Percentiles rank a stretch among this genome's conserved stretches.
phyloP scores from a whole-genome alignment of 2,888 invertebrate species.

The Cheilosia pagana region DNA sequence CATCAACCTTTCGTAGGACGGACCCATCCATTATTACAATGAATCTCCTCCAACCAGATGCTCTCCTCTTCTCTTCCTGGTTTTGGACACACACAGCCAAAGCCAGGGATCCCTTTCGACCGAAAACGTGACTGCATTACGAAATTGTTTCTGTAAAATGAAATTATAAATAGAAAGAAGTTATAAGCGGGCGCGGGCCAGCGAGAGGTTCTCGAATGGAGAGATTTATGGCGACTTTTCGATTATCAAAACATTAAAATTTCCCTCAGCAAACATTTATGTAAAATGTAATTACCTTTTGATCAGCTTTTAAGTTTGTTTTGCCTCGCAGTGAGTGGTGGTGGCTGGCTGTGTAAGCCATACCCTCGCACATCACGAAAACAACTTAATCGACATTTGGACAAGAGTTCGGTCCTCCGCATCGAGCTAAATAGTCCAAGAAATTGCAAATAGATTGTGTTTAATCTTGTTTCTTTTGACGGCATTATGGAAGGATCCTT shows the following conservation, averaged over 20 bases:
- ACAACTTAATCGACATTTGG: slow-evolving; percentile 58
- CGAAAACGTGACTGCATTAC: slow-evolving; percentile 75
- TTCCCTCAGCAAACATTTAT: slow-evolving; percentile 62
- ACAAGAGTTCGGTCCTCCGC: slow-evolving; percentile 25
- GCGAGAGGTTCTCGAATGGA: slow-evolving; percentile 33
- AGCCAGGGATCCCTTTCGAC: slow-evolving; percentile 64
- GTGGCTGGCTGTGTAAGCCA: background rate
- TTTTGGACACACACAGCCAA: slow-evolving; percentile 18
- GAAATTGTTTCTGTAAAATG: slow-evolving; percentile 69
- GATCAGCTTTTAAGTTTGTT: slow-evolving; percentile 57
- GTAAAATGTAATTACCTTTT: slow-evolving; percentile 68
- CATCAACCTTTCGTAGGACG: slow-evolving; percentile 51
- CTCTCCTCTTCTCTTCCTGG: slow-evolving; percentile 14
- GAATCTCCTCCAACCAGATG: slow-evolving; percentile 60
- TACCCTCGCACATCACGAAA: slow-evolving; percentile 9
- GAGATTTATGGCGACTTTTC: slow-evolving; percentile 71
- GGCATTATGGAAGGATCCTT: slow-evolving; percentile 32
- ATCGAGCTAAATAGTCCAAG: slow-evolving; percentile 47
- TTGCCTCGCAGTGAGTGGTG: slow-evolving; percentile 30
- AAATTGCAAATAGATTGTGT: slow-evolving; percentile 27
- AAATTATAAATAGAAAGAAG: slow-evolving; percentile 60
- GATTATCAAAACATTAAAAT: slow-evolving; percentile 72
- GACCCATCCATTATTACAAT: slow-evolving; percentile 61
- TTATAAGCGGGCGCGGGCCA: slow-evolving; percentile 19
- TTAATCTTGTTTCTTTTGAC: slow-evolving; percentile 61